Percentiles rank a stretch among this genome's conserved stretches.
Evolutionary conservation across 2,888 invertebrate species (phyloP).

Genomic region (Argyra leucocephala): DNA sequence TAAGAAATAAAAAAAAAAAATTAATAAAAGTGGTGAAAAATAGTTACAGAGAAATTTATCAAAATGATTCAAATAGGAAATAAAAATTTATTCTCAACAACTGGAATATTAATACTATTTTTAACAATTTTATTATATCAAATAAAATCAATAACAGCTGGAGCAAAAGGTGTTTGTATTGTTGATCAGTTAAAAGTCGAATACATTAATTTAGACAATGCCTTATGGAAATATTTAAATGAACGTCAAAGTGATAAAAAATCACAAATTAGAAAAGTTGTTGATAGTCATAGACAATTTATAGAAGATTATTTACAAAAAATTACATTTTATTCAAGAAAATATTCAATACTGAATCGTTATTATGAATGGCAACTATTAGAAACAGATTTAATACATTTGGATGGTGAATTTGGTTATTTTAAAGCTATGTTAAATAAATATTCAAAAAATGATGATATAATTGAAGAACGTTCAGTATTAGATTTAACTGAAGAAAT

Average conservation of each 20-base stretch:
- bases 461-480: constrained; percentile 49
- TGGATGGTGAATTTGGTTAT: constrained; percentile 58
- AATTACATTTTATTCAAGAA: constrained; percentile 27
- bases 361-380: constrained; percentile 58
- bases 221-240: constrained; percentile 36
- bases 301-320: constrained; percentile 22
- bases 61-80: constrained; percentile 8
- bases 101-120: neutral
- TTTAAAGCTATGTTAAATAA: constrained; percentile 49
- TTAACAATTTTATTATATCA: neutral
- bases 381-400: constrained; percentile 50
- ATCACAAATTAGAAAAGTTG: constrained; percentile 35
- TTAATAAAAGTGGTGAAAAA: neutral
- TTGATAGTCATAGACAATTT: constrained; percentile 36
- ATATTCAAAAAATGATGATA: constrained; percentile 31
- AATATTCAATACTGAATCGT: constrained; percentile 37
- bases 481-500: constrained; percentile 57
- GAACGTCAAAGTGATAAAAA: constrained; percentile 28
- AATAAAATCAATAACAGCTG: neutral
- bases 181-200: constrained; percentile 46
- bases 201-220: constrained; percentile 49
- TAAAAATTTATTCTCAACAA: neutral
- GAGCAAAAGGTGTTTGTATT: constrained; percentile 30
- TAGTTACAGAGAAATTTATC: neutral
- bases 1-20: neutral